Percentiles rank a stretch among this genome's conserved stretches.
Evolutionary conservation across 2,113 vertebrate species (phyloP).

Genomic region (Triplophysa tibetana): DNA sequence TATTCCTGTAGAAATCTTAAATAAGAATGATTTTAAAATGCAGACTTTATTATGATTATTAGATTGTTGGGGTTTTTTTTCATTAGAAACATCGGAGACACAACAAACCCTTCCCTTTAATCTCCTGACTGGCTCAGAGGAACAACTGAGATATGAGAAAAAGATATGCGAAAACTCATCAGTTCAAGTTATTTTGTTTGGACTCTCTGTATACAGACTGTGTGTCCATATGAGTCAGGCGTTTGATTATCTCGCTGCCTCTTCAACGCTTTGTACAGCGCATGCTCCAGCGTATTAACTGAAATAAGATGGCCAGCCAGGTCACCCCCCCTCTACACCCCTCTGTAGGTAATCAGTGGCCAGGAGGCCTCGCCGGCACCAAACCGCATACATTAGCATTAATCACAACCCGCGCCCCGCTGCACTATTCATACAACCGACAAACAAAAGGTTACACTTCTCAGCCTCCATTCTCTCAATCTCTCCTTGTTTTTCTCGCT

Average conservation of each 20-base stretch:
- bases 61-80: too few relatives aligned
- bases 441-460: constrained; percentile 70
- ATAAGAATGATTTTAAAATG: too few relatives aligned
- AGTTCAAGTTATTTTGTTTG: too few relatives aligned
- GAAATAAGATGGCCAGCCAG: constrained; percentile 92
- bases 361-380: constrained; percentile 68
- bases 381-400: constrained; percentile 78
- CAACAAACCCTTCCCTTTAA: too few relatives aligned
- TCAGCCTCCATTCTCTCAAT: constrained; percentile 37
- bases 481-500: constrained; percentile 47
- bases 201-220: constrained; percentile 86
- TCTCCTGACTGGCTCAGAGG: too few relatives aligned
- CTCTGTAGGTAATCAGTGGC: constrained; percentile 74
- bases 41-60: too few relatives aligned
- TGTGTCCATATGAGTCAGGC: constrained; percentile 83
- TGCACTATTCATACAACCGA: constrained; percentile 39
- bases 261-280: constrained; percentile 76
- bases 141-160: too few relatives aligned
- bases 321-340: constrained; percentile 80
- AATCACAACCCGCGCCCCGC: constrained; percentile 55
- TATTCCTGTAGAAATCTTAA: too few relatives aligned
- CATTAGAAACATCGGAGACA: too few relatives aligned
- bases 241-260: constrained; percentile 88
- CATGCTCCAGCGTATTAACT: constrained; percentile 88
- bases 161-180: too few relatives aligned